These are phyloP conservation scores for Pedicia rivosa DNA, from an alignment of 2,888 invertebrate genomes.

Conservation along the genomic window DNA sequence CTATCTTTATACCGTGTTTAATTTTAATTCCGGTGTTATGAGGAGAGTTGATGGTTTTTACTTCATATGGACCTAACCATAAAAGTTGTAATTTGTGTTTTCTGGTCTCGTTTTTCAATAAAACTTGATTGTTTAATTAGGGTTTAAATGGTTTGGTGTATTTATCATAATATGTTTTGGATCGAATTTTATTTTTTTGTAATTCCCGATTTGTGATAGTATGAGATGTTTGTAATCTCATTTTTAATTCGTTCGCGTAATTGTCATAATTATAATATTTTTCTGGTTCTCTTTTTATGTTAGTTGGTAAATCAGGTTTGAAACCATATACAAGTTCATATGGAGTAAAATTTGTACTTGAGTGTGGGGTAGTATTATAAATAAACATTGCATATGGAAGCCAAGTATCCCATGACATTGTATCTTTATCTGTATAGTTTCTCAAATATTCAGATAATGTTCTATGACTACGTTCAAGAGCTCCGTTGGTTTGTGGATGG, in stretches of 20 bases:
- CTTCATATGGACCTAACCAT: slow-evolving; percentile 2
- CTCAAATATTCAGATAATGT: slow-evolving; percentile 18
- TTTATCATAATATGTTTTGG: not conserved
- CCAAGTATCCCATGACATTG: slow-evolving; percentile 20
- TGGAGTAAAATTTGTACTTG: slow-evolving; percentile 16
- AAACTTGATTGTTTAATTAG: too few relatives aligned
- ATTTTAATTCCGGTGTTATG: too few relatives aligned
- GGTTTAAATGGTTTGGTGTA: not conserved
- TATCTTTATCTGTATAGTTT: slow-evolving; percentile 16
- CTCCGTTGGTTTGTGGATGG: slow-evolving; percentile 18
- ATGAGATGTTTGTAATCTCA: not conserved
- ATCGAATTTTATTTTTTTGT: not conserved
- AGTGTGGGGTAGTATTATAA: slow-evolving; percentile 16
- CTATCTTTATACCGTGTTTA: too few relatives aligned
- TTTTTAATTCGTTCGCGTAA: not conserved
- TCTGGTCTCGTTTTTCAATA: too few relatives aligned
- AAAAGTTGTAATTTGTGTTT: slow-evolving; percentile 1
- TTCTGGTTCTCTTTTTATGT: slow-evolving; percentile 9
- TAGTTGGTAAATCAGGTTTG: slow-evolving; percentile 13
- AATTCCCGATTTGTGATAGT: not conserved
- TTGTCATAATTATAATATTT: not conserved
- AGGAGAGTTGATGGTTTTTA: too few relatives aligned
- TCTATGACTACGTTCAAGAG: slow-evolving; percentile 18
- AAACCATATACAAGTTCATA: slow-evolving; percentile 18
- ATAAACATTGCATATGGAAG: slow-evolving; percentile 17